Evolutionary conservation across 2,113 vertebrate genomes (phyloP), one percentile per base, ranked within the genome.

Genomic region (Trematocara nigrifrons): DNA sequence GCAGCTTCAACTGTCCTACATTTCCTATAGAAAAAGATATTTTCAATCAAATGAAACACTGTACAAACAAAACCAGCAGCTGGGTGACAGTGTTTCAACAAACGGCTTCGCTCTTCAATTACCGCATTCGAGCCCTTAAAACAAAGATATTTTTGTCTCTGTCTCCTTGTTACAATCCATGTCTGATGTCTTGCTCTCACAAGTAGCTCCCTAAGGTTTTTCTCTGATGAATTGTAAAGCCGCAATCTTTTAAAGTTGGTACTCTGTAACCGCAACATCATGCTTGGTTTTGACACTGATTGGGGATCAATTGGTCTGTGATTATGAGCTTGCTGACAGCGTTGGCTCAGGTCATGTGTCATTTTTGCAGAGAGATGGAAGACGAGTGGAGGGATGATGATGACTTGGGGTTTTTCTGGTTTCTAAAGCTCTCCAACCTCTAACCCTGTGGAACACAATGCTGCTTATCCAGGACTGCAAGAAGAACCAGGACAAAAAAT

Each of bases 151-250:
- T 87, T 81, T 87, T 84, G 82, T 91, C 87, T 47, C 81, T 61
- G 88, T 85, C 87, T 82, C 51, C 54, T 54, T 2, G 82, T 81
- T 82, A 49, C 54, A 9, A n/a, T 52, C 84, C 84, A 51, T 54
- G 66, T 81, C 87, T 92, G 89, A 92, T 87, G 88, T 94, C 92
- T 94, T 91, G 53, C 89, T 94, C 81, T 81, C 56, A 20, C 59
- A 5, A 51, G 61, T 6, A 8, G 57, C 79, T 89, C 86, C 84
- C 88, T 87, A 84, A 85, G 81, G 88, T 87, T 89, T 83, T 83
- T 52, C 82, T 57, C 78, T 61, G 61, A 82, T 16, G 80, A 61
- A 82, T 74, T 54, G 79, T 33, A 74, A 91, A 91, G 85, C 85
- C 52, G 12, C 84, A 59, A 18, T 77, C 59, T 88, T 89, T 35